Percentiles rank a stretch among this genome's conserved stretches.
phyloP scores from a whole-genome alignment of 2,113 vertebrate species.

The Herpetotheres cachinnans region DNA sequence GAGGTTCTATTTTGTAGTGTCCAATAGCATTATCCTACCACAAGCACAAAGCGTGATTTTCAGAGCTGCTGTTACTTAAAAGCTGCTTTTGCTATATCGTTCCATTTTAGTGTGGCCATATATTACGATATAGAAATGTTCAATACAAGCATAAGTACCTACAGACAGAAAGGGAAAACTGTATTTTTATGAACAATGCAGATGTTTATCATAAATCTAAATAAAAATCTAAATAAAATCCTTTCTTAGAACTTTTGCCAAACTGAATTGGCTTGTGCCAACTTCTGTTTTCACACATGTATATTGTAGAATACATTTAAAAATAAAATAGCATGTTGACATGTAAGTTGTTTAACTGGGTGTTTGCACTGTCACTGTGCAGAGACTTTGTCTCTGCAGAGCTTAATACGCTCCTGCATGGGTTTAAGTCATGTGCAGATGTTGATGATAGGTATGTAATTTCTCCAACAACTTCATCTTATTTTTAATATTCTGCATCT shows the following conservation, averaged over 20 bases:
- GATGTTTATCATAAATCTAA: not conserved
- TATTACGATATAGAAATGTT: not conserved
- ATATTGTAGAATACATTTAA: not conserved
- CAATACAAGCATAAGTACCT: not conserved
- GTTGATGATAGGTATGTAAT: not conserved
- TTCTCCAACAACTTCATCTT: not conserved
- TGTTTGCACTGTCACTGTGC: not conserved
- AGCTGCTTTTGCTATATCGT: not conserved
- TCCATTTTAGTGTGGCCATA: not conserved
- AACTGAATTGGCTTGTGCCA: not conserved
- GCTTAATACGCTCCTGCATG: not conserved
- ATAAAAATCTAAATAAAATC: slow-evolving; percentile 4
- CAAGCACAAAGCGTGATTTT: not conserved
- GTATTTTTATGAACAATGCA: not conserved
- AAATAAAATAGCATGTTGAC: not conserved
- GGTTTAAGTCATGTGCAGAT: not conserved
- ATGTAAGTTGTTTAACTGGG: not conserved
- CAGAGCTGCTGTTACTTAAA: not conserved
- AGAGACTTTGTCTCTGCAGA: not conserved
- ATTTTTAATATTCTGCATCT: not conserved
- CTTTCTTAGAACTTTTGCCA: not conserved
- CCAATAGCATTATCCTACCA: not conserved
- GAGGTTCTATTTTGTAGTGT: not conserved
- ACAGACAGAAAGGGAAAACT: not conserved
- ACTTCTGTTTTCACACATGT: not conserved